Evolutionary conservation across 2,113 vertebrate genomes (phyloP), one percentile per base, ranked within the genome.

Genomic region (Cercocebus atys): DNA sequence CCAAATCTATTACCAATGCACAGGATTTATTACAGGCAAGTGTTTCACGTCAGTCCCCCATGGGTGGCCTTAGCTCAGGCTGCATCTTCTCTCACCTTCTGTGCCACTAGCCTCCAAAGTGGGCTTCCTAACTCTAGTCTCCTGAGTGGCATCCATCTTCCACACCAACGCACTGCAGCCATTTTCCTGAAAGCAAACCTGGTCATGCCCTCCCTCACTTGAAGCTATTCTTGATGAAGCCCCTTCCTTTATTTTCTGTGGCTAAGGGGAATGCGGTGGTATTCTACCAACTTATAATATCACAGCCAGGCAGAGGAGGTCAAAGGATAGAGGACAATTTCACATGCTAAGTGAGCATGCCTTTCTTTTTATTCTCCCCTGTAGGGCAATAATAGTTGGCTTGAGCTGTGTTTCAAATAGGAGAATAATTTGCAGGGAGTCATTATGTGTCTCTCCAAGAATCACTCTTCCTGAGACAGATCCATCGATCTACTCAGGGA

Each of bases 101-200:
- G 0, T 55, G 5, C 45, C 23, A 10, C 11, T 14, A 52, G 27
- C 59, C 20, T 86, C 25, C 32, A 40, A n/a, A 52, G n/a, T 43
- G 32, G 40, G 23, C 45, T 35, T 32, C 45, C 45, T 10, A 12
- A 27, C 59, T 64, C 59, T 14, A 17, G 3, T 47, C 23, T 88
- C 52, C 61, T 55, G 11, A 23, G 43, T 9, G 57, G 32, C 75
- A 16, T 22, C 43, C 59, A 23, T 78, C 25, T 13, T 64, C 68
- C 18, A 61, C 0, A 1, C 3, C 17, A 32, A 55, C 1, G 13
- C 2, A 1, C 1, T 8, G 47, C 20, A 68, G 16, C 27, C 45
- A 45, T 45, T 94, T 50, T 81, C 40, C 47, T 40, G 8, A 80
- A 70, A 72, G 55, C 35, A 57, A 50, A 79, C 8, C 20, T 52